Base-by-base conservation (phyloP, 2,888 invertebrate species). In the Eupithecia tripunctaria region DNA sequence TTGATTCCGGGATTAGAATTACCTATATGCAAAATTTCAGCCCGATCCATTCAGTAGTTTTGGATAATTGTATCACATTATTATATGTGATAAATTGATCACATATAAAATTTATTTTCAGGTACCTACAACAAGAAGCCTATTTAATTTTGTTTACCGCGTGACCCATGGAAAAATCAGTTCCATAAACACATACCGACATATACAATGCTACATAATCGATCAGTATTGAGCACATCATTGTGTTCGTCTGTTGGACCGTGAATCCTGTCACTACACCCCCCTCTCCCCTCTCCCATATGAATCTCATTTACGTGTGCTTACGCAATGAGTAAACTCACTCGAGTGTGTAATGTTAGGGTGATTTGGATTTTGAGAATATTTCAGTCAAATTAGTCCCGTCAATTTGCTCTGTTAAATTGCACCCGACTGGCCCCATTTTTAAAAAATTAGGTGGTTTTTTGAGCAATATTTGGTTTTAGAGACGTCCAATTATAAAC, bases 181-280 rank as follows among this genome's bases (percentile, higher is more conserved):
- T 25, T 66, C 62, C 51, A 41, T 59, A 65, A 66, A 70, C 73
- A 56, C 69, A 74, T 78, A 74, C 68, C 59, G 0, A 38, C 41
- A 70, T 79, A 80, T 86, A 85, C 82, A 82, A 83, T 82, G 79
- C 90, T 89, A 91, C 87, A 93, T 94, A 93, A 94, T 94, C 94
- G 93, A 94, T 94, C 92, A 91, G 90, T 92, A 94, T 93, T 92
- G 92, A 91, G 91, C 85, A 80, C 91, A 92, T 92, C 93, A 94
- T 94, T 94, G 94, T 94, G 87, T 82, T 90, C 88, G 86, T 87
- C 86, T 89, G 92, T 86, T 93, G 93, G 90, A 94, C 93, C 94
- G 93, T 94, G 91, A 92, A 93, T 94, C 94, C 94, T 94, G 93
- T 92, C 92, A 90, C 91, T 91, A 88, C 81, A 83, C 86, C 84